Percentiles rank a stretch among this genome's conserved stretches.
Evolutionary conservation across 2,113 vertebrate genomes (phyloP).

Genomic region (Bolborhynchus lineola): DNA sequence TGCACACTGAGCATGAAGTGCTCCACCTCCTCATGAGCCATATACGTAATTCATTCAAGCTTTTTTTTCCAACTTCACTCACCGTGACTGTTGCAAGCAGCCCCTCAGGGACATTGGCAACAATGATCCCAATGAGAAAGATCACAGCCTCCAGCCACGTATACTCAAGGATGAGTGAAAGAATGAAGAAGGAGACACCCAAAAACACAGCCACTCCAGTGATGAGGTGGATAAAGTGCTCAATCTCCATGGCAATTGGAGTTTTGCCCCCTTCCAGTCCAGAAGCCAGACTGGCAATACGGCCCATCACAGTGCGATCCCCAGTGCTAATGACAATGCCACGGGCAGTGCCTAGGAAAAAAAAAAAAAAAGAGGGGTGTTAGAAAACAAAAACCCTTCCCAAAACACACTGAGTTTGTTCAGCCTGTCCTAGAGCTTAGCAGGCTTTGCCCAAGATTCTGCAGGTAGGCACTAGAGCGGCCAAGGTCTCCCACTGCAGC

Average conservation of each 20-base stretch:
- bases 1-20: background rate
- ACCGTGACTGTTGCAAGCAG: constrained; percentile 82
- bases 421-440: background rate
- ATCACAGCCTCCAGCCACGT: constrained; percentile 82
- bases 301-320: constrained; percentile 83
- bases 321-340: constrained; percentile 81
- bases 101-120: constrained; percentile 82
- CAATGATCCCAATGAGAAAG: constrained; percentile 83
- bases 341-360: constrained; percentile 75
- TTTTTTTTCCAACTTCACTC: background rate
- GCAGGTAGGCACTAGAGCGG: background rate
- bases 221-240: constrained; percentile 83
- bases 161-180: constrained; percentile 81
- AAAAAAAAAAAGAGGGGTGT: background rate
- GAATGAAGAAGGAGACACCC: constrained; percentile 79
- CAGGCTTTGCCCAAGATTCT: background rate
- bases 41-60: rapidly evolving
- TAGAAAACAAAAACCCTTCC: background rate
- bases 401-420: background rate
- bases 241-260: constrained; percentile 79
- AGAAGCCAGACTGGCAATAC: constrained; percentile 80
- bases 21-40: background rate
- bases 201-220: constrained; percentile 83
- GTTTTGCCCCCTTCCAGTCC: constrained; percentile 81
- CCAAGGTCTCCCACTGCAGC: background rate